phyloP scores from a whole-genome alignment of 2,888 invertebrate species.

The Sinhomidia bicolor region DNA sequence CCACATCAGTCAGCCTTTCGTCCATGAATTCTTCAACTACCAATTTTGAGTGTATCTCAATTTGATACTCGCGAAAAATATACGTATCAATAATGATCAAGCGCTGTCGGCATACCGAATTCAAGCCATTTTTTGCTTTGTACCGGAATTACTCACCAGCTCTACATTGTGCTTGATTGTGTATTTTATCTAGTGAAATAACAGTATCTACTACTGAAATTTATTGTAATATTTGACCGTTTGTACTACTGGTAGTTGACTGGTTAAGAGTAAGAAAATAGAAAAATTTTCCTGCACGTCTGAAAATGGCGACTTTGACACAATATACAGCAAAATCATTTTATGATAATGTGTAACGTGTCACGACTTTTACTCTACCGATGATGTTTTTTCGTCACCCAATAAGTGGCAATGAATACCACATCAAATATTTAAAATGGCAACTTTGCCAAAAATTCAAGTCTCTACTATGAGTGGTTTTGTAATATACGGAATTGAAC shows the following conservation, averaged over 20 bases:
- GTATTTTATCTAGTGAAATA: neutral
- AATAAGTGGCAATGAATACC: neutral
- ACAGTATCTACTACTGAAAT: neutral
- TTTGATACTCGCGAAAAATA: neutral
- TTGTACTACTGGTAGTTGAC: neutral
- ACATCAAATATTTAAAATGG: neutral
- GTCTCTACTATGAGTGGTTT: conserved; percentile 32
- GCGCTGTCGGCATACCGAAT: conserved; percentile 2
- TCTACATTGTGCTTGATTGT: neutral
- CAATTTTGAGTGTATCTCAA: neutral
- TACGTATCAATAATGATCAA: neutral
- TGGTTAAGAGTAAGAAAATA: neutral
- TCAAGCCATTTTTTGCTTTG: neutral
- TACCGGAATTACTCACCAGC: neutral
- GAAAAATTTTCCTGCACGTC: neutral
- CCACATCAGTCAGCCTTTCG: neutral
- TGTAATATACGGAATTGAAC: conserved; percentile 56
- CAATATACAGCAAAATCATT: conserved; percentile 1
- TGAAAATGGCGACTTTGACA: neutral
- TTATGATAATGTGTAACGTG: conserved; percentile 24
- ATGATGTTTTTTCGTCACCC: conserved; percentile 11
- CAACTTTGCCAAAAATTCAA: neutral
- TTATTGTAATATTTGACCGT: neutral
- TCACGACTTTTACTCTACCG: neutral
- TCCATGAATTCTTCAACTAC: conserved; percentile 10